phyloP scores from a whole-genome alignment of 2,888 invertebrate species.

The Erpobdella octoculata region DNA sequence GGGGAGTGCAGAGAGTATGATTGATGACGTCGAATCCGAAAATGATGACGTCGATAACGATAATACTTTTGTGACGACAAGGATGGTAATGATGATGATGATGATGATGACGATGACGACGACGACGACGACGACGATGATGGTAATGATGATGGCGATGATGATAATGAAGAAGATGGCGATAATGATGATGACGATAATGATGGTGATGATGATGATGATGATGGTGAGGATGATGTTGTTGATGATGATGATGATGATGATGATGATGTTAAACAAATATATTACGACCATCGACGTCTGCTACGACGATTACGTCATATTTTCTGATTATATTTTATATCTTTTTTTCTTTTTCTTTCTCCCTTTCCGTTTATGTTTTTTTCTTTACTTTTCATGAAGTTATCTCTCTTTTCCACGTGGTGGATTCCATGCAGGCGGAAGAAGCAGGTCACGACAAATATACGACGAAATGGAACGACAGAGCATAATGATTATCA shows the following conservation, averaged over 20 bases:
- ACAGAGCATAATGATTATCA: too few relatives aligned
- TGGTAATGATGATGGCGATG: not conserved
- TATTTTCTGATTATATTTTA: too few relatives aligned
- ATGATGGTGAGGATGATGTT: conserved; percentile 5
- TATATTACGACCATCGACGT: not conserved
- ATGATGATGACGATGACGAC: conserved; percentile 8
- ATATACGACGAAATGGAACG: too few relatives aligned
- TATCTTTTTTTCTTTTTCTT: too few relatives aligned
- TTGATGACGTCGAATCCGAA: too few relatives aligned
- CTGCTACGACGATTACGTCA: conserved; percentile 12
- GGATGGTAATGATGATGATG: conserved; percentile 24
- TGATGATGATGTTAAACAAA: not conserved
- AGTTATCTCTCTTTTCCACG: too few relatives aligned
- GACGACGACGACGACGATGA: conserved; percentile 1
- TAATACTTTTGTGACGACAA: conserved; percentile 21
- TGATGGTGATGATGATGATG: conserved; percentile 3
- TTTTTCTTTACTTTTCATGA: too few relatives aligned
- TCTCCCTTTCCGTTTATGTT: too few relatives aligned
- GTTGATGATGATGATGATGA: not conserved
- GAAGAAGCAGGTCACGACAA: too few relatives aligned
- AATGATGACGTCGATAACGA: conserved; percentile 18
- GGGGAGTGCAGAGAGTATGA: too few relatives aligned
- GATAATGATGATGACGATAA: not conserved
- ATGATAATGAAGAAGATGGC: not conserved
- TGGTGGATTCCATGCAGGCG: too few relatives aligned